Evolutionary conservation across 30 jellyfish, hydroid and myxozoan species (phyloP).

Genomic region (Nemopilema nomurai): DNA sequence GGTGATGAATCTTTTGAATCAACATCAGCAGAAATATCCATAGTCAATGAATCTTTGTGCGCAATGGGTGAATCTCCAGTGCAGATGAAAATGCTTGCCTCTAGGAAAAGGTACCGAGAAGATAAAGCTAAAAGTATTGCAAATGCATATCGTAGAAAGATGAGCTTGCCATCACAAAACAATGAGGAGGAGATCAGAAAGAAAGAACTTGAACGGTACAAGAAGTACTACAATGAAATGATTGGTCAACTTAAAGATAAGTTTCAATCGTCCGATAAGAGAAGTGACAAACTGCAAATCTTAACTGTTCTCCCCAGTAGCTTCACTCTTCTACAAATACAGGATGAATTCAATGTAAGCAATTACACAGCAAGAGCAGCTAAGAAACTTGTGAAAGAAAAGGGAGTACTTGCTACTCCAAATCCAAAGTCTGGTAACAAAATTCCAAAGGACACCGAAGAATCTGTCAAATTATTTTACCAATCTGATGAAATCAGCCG

Average conservation of each 20-base stretch:
- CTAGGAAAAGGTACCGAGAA: neutral
- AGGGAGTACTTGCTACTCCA: slow-evolving; percentile 43
- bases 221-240: slow-evolving; percentile 9
- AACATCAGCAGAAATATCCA: slow-evolving; percentile 4
- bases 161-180: neutral
- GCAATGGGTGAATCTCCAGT: slow-evolving; percentile 23
- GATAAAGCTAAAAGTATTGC: neutral
- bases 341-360: slow-evolving; percentile 30
- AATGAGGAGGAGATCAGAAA: neutral
- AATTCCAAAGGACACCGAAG: neutral
- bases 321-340: slow-evolving; percentile 29
- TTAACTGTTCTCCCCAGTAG: slow-evolving; percentile 23
- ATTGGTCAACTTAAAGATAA: slow-evolving; percentile 4
- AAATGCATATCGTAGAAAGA: neutral
- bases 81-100: neutral
- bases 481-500: slow-evolving; percentile 46
- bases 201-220: no score
- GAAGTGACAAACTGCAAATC: slow-evolving; percentile 28
- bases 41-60: slow-evolving; percentile 4
- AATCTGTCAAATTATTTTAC: neutral
- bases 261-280: slow-evolving; percentile 28
- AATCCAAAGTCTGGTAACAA: slow-evolving; percentile 38
- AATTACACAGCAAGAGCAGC: slow-evolving; percentile 35
- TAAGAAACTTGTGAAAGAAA: slow-evolving; percentile 33
- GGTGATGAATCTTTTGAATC: slow-evolving; percentile 22